These are phyloP conservation scores for Erebia palarica DNA, from an alignment of 2,888 invertebrate genomes.

Conservation along the genomic window DNA sequence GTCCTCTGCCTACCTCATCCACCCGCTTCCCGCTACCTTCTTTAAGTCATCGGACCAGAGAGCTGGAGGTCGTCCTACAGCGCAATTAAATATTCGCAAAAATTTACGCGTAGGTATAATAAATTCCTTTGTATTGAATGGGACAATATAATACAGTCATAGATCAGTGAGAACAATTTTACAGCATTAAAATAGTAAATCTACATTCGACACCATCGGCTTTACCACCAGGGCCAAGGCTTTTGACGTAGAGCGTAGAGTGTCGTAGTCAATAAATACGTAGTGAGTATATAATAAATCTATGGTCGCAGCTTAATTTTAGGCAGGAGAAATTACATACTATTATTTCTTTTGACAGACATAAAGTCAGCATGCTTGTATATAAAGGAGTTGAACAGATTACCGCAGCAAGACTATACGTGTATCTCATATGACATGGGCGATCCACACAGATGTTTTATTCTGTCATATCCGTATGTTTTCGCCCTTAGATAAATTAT, in stretches of 20 bases:
- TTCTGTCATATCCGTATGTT: no score
- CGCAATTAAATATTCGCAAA: not conserved
- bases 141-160: not conserved
- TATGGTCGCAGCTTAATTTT: not conserved
- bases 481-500: no score
- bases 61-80: not conserved
- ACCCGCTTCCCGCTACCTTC: no score
- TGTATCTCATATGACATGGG: no score
- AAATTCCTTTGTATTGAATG: not conserved
- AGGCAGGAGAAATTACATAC: not conserved
- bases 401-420: no score
- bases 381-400: no score
- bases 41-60: no score
- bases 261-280: not conserved
- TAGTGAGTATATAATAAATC: no score
- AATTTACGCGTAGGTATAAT: not conserved
- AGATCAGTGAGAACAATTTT: not conserved
- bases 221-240: not conserved
- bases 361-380: no score
- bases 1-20: no score
- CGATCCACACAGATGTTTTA: no score
- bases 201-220: not conserved
- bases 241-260: not conserved
- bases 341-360: no score
- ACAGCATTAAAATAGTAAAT: constrained; percentile 1